These are phyloP conservation scores for Scaptomyza polygonia DNA, from an alignment of 2,888 invertebrate genomes.

Conservation along the genomic window DNA sequence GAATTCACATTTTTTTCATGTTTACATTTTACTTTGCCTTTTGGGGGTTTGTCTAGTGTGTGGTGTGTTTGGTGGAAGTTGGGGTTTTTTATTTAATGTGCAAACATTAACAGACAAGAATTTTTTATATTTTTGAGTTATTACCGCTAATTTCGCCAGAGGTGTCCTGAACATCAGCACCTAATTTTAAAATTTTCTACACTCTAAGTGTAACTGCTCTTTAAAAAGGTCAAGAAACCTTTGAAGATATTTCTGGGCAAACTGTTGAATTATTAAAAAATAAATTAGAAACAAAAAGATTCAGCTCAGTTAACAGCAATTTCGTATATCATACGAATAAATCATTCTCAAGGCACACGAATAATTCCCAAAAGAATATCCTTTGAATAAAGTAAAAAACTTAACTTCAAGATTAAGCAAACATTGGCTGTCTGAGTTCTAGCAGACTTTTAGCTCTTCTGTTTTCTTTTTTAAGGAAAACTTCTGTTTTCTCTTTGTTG, in stretches of 20 bases:
- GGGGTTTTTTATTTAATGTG: conserved; percentile 62
- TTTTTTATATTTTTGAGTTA: conserved; percentile 54
- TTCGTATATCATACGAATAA: not conserved
- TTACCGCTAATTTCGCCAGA: conserved; percentile 71
- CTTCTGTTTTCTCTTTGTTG: conserved; percentile 20
- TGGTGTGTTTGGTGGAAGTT: conserved; percentile 11
- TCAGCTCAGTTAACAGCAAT: no score
- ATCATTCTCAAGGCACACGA: not conserved
- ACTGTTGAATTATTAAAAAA: not conserved
- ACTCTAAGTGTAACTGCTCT: conserved; percentile 17
- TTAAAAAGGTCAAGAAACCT: conserved; percentile 15
- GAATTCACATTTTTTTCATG: conserved; percentile 35
- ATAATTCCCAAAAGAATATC: not conserved
- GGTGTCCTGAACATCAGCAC: conserved; percentile 28
- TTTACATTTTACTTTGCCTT: conserved; percentile 48
- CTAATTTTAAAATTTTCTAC: conserved; percentile 34
- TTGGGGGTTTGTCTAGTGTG: conserved; percentile 36
- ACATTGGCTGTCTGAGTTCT: conserved; percentile 14
- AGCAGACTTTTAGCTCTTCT: conserved; percentile 2
- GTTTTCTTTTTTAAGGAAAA: conserved; percentile 13
- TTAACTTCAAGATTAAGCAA: conserved; percentile 3
- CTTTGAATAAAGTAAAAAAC: conserved; percentile 5
- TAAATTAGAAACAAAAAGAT: not conserved
- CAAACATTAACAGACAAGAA: conserved; percentile 69
- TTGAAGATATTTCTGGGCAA: no score